Conservation (phyloP, 2,888 invertebrate genomes). For the Drosophila phalerata region DNA sequence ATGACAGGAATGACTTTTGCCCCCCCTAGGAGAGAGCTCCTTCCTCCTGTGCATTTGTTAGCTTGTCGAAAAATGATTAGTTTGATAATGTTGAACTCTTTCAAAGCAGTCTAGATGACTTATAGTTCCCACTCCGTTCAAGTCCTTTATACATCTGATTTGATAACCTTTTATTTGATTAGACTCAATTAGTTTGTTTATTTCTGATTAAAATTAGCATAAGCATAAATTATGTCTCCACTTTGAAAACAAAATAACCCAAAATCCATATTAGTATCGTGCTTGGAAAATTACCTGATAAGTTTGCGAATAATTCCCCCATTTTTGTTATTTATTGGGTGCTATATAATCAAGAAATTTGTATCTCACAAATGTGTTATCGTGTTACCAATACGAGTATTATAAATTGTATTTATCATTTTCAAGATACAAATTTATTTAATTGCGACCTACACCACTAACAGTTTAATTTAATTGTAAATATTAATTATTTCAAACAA, state of each 20-base stretch:
- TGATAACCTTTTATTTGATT: conserved; percentile 5
- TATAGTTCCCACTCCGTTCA: neutral
- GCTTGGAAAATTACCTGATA: conserved; percentile 12
- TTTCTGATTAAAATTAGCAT: conserved; percentile 56
- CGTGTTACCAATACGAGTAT: neutral
- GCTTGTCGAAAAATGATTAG: conserved; percentile 31
- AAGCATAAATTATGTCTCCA: conserved; percentile 45
- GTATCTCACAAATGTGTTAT: neutral
- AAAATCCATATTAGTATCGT: conserved; percentile 30
- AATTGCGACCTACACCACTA: conserved; percentile 4
- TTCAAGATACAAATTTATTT: neutral
- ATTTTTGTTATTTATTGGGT: neutral
- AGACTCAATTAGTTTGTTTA: conserved; percentile 45
- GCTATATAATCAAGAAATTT: neutral
- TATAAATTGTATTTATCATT: neutral
- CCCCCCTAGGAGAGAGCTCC: conserved; percentile 16
- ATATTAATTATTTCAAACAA: neutral
- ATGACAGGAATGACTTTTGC: conserved; percentile 42
- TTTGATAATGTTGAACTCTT: conserved; percentile 18
- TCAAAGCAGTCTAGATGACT: conserved; percentile 13
- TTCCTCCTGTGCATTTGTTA: conserved; percentile 10
- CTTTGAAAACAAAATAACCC: conserved; percentile 40
- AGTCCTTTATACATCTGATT: neutral
- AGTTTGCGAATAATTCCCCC: neutral
- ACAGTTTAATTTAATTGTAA: neutral